phyloP scores from a whole-genome alignment of 1,140 invertebrate species.

The Reticulitermes speratus region DNA sequence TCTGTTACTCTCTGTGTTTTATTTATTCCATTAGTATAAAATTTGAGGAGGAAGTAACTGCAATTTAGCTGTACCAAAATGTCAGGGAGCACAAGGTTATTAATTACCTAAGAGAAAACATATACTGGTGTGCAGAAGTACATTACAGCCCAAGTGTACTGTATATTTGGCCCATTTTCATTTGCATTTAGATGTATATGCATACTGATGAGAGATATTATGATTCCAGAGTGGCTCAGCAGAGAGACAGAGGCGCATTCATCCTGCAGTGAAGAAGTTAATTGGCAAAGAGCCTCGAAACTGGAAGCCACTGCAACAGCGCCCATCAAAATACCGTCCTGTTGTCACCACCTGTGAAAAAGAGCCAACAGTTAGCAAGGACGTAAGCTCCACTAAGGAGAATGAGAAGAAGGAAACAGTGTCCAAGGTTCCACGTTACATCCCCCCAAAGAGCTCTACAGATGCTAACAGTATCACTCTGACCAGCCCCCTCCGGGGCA shows the following conservation, averaged over 20 bases:
- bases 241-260: slow-evolving; percentile 60
- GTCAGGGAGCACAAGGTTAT: no score
- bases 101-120: no score
- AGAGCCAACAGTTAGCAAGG: not conserved
- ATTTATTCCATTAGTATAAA: no score
- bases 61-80: no score
- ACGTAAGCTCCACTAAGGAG: not conserved
- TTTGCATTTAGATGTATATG: slow-evolving; percentile 38
- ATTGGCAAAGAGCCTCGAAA: slow-evolving; percentile 55
- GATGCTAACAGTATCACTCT: not conserved
- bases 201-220: not conserved
- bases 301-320: not conserved
- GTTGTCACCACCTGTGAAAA: not conserved
- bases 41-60: no score
- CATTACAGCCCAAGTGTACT: no score
- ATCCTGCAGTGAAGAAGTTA: slow-evolving; percentile 69
- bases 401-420: not conserved
- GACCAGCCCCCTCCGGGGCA: slow-evolving; percentile 41
- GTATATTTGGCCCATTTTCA: no score
- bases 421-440: slow-evolving; percentile 48
- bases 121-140: no score
- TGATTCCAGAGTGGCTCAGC: not conserved
- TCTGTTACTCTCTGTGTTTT: no score
- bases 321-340: slow-evolving; percentile 9
- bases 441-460: slow-evolving; percentile 43